These are phyloP conservation scores for Nebria brevicollis DNA, from an alignment of 2,888 invertebrate species.

Conservation along the genomic window DNA sequence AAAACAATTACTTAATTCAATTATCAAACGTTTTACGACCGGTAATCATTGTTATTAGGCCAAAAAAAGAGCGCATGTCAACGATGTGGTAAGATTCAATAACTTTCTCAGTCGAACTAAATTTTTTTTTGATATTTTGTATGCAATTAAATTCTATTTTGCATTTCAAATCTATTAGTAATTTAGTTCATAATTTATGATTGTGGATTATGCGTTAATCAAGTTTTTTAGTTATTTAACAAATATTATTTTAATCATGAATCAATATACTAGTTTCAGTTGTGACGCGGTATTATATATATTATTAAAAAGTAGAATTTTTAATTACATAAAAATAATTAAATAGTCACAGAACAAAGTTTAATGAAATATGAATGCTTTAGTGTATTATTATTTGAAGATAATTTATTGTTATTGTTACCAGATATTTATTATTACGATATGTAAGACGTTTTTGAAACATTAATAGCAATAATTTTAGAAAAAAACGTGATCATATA, in stretches of 20 bases:
- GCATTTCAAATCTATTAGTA: not conserved
- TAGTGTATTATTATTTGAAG: too few species aligned
- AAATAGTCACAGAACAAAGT: not conserved
- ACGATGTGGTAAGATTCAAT: not conserved
- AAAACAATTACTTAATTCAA: slow-evolving; percentile 28
- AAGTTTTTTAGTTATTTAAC: too few species aligned
- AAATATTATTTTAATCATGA: not conserved
- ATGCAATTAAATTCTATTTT: not conserved
- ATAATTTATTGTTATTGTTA: too few species aligned
- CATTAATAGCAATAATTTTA: too few species aligned
- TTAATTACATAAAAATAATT: not conserved
- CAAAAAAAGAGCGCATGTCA: not conserved
- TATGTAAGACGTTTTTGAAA: too few species aligned
- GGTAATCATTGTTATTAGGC: not conserved
- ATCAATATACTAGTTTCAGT: not conserved
- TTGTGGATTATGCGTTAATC: too few species aligned
- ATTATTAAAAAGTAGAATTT: too few species aligned
- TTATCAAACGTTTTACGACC: not conserved
- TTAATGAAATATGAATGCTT: too few species aligned
- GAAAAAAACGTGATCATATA: too few species aligned
- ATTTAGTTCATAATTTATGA: not conserved
- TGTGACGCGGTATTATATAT: not conserved
- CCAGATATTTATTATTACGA: too few species aligned
- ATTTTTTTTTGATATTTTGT: not conserved
- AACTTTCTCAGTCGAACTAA: not conserved